Evolutionary conservation across 2,113 vertebrate species (phyloP).

Genomic region (Oncorhynchus nerka): DNA sequence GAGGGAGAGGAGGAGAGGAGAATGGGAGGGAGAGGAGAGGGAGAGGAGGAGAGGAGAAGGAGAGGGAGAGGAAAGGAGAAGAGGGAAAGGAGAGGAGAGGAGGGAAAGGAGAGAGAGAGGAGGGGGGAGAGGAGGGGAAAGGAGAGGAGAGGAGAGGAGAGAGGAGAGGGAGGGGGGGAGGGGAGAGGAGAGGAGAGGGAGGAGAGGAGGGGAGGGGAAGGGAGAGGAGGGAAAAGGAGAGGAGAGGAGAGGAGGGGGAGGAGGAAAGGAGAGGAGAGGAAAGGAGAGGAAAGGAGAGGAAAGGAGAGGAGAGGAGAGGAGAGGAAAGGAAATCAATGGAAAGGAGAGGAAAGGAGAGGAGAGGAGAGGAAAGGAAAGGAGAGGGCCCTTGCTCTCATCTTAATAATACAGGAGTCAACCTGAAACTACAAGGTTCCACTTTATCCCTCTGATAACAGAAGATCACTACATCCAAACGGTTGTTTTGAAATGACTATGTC

Average conservation of each 20-base stretch:
- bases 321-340: background rate
- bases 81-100: background rate
- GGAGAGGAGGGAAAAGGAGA: background rate
- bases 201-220: background rate
- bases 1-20: background rate
- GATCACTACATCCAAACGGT: background rate
- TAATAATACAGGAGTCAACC: slow-evolving; percentile 39
- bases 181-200: background rate
- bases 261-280: too few species aligned
- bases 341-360: background rate
- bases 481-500: background rate
- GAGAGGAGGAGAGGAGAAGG: too few species aligned
- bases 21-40: too few species aligned
- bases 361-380: too few species aligned
- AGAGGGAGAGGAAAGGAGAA: background rate
- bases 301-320: too few species aligned
- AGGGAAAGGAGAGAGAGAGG: background rate
- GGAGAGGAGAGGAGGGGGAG: too few species aligned
- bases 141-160: background rate
- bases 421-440: slow-evolving; percentile 7
- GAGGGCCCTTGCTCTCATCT: slow-evolving; percentile 6
- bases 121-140: background rate
- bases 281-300: background rate
- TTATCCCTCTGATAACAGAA: slow-evolving; percentile 1
- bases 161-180: background rate